Base-by-base conservation (phyloP, 2,888 invertebrate genomes). In the Tenthredo notha region DNA sequence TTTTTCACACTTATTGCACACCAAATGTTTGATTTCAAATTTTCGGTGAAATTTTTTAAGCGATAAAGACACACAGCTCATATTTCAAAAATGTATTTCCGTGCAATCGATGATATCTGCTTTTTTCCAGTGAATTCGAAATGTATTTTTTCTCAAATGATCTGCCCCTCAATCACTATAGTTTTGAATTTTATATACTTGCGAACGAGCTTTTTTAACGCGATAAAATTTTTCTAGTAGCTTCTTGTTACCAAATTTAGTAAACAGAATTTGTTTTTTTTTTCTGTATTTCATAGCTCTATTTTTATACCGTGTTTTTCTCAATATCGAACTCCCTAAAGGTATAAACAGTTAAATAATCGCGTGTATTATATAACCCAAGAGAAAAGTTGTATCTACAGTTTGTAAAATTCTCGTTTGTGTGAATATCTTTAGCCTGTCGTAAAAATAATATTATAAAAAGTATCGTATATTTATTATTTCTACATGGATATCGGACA, bases 401-500 rank as follows among this genome's bases (percentile, higher is more conserved):
- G 15, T 33, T 67, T 67, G 33, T 67, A 33, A 67, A 67, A 33
- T 67, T 15, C 67, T 18, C 6, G 29, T 6, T 18, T 67, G 67
- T 67, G 67, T 15, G 67, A 67, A 67, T 67, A 67, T 67, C 67
- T 67, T 25, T 0, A 67, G 67, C 33, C 18, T 25, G 33, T 67
- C 67, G 67, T 67, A 67, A 67, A 67, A 67, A 67, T 15, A 67
- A 67, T 33, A 33, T 67, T 67, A 67, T 33, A 67, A 7, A 1
- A 9, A 33, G 67, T 33, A 33, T 67, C 29, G 67, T 25, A 67
- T 67, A 67, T 67, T 33, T 67, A 33, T 67, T 67, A 12, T 67
- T 67, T 67, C 33, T 67, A 67, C 33, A 6, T 25, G 12, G 25
- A 15, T 15, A 33, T 15, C 33, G 18, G 67, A 7, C 67, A 33